Conservation (phyloP, 2,797 vertebrate genomes). For the Neosilurus mollespiculum region DNA sequence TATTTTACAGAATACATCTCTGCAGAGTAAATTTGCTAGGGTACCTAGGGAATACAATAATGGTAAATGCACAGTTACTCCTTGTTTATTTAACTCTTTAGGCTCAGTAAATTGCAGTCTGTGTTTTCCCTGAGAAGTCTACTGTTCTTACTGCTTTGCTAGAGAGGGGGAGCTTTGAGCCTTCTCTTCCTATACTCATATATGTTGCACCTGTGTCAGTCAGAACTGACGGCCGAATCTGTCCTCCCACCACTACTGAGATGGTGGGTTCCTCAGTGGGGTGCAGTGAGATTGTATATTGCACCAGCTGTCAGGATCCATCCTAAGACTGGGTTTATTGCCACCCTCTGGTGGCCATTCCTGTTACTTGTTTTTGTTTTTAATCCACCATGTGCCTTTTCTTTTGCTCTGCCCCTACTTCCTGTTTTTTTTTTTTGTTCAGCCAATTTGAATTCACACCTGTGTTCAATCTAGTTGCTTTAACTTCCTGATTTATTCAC, state of each 20-base stretch:
- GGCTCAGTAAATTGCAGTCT: not conserved
- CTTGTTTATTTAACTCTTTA: no score
- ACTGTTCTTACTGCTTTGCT: not conserved
- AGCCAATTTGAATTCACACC: no score
- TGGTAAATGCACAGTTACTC: not conserved
- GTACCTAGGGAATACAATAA: not conserved
- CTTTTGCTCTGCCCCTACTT: no score
- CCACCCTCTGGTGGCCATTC: no score
- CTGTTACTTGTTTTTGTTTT: no score
- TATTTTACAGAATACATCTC: not conserved
- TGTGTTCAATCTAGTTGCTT: no score
- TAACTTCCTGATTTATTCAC: no score
- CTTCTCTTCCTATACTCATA: not conserved
- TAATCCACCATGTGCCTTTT: no score
- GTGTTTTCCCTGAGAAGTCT: conserved; percentile 4
- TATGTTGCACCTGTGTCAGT: not conserved
- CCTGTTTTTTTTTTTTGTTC: no score
- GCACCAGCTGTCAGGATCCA: no score
- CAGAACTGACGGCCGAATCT: not conserved
- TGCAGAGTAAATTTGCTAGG: not conserved
- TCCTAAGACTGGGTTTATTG: no score
- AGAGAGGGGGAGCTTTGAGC: no score
- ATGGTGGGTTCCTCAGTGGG: not conserved
- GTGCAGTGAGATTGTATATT: not conserved
- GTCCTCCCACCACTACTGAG: accelerated